A percentile compares a stretch with the other conserved stretches of the same genome.
phyloP scores from a whole-genome alignment of 2,113 vertebrate genomes.

The Pluvialis apricaria region DNA sequence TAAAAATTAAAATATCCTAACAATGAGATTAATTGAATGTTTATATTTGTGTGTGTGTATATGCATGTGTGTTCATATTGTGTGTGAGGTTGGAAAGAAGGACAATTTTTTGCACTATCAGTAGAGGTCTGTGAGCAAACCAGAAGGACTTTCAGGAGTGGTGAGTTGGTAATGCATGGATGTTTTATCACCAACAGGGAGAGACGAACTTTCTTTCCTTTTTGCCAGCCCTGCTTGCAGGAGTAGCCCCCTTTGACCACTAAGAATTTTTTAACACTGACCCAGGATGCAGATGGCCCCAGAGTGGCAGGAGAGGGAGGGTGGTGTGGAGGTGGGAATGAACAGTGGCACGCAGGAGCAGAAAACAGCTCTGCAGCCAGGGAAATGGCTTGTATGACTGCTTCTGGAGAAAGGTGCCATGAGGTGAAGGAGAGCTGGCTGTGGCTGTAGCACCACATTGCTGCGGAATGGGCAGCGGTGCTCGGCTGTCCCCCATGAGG shows the following conservation, averaged over 20 bases:
- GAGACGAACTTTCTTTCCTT: neutral
- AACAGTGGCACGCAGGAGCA: neutral
- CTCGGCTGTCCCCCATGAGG: rapidly evolving
- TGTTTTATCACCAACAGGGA: neutral
- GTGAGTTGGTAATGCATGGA: neutral
- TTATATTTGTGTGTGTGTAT: neutral
- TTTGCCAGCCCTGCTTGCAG: neutral
- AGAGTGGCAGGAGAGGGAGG: neutral
- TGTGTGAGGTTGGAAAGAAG: neutral
- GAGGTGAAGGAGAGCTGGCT: too few species aligned
- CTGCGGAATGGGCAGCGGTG: neutral
- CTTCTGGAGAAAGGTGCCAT: too few species aligned
- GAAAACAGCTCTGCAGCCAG: neutral
- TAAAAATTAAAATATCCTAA: neutral
- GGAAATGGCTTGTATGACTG: neutral
- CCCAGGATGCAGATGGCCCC: neutral
- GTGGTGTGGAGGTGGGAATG: neutral
- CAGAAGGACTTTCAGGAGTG: neutral
- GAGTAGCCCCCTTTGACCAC: neutral
- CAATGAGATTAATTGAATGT: neutral
- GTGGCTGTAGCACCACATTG: rapidly evolving
- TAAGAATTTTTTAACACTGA: neutral
- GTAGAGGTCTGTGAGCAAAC: neutral
- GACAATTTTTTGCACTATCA: neutral
- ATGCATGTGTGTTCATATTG: too few species aligned